Evolutionary conservation across 1,140 invertebrate species (phyloP), one percentile per base, ranked within the genome.

Genomic region (Pseudomyrmex sp.): DNA sequence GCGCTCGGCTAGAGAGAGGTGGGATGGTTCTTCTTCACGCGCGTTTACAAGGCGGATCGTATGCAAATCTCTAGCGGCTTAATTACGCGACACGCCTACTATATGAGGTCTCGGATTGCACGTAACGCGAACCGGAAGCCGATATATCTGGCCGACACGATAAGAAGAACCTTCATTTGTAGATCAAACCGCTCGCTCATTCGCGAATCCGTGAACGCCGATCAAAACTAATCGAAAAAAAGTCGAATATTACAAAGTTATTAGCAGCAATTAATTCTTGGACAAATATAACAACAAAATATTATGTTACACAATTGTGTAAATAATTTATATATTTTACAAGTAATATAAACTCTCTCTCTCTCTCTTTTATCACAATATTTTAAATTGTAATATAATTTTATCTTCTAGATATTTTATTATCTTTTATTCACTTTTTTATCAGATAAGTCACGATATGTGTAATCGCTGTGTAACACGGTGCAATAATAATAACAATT

Each of bases 61-160:
- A 93, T 93, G 93, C 92, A 93, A 93, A 93, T 93, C 93, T 93
- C 92, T 90, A 89, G 92, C 88, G 92, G 92, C 92, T 93, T 93
- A 93, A 93, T 93, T 93, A 93, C 91, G 90, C 93, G 90, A 91
- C 92, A 93, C 92, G 90, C 90, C 90, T 92, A 89, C 90, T 91
- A 91, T 91, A 92, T 91, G 89, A 88, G 89, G 87, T 85, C 89
- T 85, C 91, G 85, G 90, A 90, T 85, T 83, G 90, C 89, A 91
- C 83, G 91, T 92, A 92, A 93, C 91, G 89, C 90, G 91, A 92
- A 92, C 91, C 91, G 90, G 90, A 93, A 93, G 79, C 85, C 87
- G 83, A 93, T 93, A 91, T 92, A 92, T 92, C 90, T 92, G 90
- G 83, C 89, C 69, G 68, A 63, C 35, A 35, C 88, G 91, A 93